Evolutionary conservation across 2,113 vertebrate genomes (phyloP), one percentile per base, ranked within the genome.

Genomic region (Prietella phreatophila): DNA sequence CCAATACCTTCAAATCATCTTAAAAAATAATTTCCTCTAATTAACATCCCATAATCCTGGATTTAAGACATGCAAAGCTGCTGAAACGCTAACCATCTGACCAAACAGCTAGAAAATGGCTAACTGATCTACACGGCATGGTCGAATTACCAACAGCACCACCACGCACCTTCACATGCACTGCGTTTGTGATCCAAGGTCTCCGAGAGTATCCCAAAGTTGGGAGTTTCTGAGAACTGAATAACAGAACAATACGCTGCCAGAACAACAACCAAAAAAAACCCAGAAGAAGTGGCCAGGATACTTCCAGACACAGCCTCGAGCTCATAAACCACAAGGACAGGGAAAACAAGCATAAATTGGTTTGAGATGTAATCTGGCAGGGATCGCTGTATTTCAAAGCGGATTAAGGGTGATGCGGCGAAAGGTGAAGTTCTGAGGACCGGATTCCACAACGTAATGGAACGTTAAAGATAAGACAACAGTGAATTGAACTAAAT

Each of bases 391-490:
- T 82, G 47, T 76, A 76, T 87, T 90, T 89, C 65, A 75, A 55
- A 42, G 69, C 63, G 80, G 83, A 63, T 84, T 76, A 84, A 27
- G n/a, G 65, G 20, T 78, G 42, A 79, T 85, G 80, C 33, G 50
- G 76, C 15, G 42, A 15, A 42, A 82, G 63, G 83, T 85, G 80
- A 81, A 30, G 78, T 81, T 89, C 85, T 75, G 56, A 88, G 11
- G 39, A 80, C 27, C 17, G 69, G 73, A 65, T 79, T 85, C 33
- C 50, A 76, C n/a, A 75, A 69, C 42, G 22, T 81, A 84, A 36
- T 55, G 78, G 85, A 89, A 90, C 86, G 87, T 86, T 88, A 60
- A 67, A 89, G 86, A 86, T 89, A 91, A 89, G 55, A 65, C 71
- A 36, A 42, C 73, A 27, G 30, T 36, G 65, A 67, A 86, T 85